Conservation (phyloP, 2,113 vertebrate species). For the Syngnathus floridae region DNA sequence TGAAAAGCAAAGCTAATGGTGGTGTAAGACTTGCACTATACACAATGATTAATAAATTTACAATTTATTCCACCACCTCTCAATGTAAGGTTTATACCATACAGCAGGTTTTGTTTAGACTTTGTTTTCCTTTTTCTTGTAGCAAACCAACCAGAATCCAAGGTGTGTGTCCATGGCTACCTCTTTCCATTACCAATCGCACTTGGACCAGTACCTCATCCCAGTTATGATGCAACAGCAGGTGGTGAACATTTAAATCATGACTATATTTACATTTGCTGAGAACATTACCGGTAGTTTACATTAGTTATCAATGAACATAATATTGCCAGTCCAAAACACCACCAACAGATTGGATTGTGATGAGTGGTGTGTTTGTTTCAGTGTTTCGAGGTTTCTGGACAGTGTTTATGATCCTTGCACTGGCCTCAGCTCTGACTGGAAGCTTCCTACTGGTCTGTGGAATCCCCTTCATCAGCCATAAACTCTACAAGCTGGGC, state of each 20-base stretch:
- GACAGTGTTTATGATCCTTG: constrained; percentile 77
- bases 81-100: too few relatives aligned
- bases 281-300: background rate
- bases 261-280: background rate
- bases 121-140: constrained; percentile 11
- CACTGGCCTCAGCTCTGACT: constrained; percentile 61
- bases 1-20: too few relatives aligned
- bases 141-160: constrained; percentile 81
- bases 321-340: background rate
- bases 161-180: constrained; percentile 80
- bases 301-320: background rate
- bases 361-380: constrained; percentile 9
- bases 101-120: background rate
- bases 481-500: constrained; percentile 71
- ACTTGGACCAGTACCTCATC: constrained; percentile 76
- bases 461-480: constrained; percentile 75
- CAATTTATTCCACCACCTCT: too few relatives aligned
- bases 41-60: too few relatives aligned
- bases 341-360: background rate
- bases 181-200: constrained; percentile 82
- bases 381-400: constrained; percentile 86
- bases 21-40: too few relatives aligned
- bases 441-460: constrained; percentile 80
- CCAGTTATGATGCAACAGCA: constrained; percentile 77
- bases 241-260: constrained; percentile 54